Conservation (phyloP, 2,797 vertebrate genomes). For the Paramormyrops hopkinsi region DNA sequence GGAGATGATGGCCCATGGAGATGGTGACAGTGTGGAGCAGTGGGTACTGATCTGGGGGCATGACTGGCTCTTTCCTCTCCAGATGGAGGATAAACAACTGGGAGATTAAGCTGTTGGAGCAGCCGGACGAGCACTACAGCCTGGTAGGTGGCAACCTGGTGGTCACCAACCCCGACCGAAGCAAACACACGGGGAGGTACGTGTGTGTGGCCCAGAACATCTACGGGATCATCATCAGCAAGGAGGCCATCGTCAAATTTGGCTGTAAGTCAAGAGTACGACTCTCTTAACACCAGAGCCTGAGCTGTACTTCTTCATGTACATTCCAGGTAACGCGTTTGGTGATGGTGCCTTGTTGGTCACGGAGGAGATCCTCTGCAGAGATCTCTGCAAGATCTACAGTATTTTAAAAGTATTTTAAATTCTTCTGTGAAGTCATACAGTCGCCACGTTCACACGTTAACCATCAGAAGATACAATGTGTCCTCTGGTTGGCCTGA, state of each 20-base stretch:
- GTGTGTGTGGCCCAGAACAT: conserved; percentile 81
- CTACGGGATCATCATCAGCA: conserved; percentile 89
- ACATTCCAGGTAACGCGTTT: background rate
- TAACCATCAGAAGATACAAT: background rate
- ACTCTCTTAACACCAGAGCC: background rate
- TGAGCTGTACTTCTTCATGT: background rate
- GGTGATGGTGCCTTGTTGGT: background rate
- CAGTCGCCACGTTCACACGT: background rate
- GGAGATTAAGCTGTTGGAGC: conserved; percentile 86
- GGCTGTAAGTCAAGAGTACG: conserved; percentile 75
- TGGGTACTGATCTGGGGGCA: background rate
- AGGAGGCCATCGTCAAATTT: conserved; percentile 85
- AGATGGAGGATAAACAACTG: conserved; percentile 93
- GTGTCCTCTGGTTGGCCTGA: background rate
- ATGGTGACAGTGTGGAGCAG: background rate
- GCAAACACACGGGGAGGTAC: conserved; percentile 83
- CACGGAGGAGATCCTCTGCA: background rate
- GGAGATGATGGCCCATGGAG: background rate
- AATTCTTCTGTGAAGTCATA: background rate
- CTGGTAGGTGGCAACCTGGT: conserved; percentile 92
- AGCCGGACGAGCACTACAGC: conserved; percentile 83
- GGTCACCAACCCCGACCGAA: conserved; percentile 84
- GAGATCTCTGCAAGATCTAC: background rate
- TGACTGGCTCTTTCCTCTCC: background rate
- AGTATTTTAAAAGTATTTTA: background rate